Evolutionary conservation across 2,797 vertebrate genomes (phyloP), one percentile per base, ranked within the genome.

Genomic region (Trematomus bernacchii): DNA sequence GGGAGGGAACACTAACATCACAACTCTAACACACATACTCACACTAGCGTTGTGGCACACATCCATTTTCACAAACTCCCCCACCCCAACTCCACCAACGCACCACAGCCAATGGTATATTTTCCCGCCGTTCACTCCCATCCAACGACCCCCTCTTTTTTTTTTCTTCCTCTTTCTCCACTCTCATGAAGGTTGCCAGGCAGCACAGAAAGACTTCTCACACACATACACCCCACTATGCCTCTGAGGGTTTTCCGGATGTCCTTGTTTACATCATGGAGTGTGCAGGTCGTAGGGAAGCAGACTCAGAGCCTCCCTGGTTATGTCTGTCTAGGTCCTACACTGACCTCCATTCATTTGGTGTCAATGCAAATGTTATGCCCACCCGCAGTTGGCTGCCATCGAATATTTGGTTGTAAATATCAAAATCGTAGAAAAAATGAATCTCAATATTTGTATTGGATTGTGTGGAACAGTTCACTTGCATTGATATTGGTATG

Each of bases 251-350:
- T 86, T 93, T 93, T 91, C 92, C 91, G 93, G 93, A 94, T 93
- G 93, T 94, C 91, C 91, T 94, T 94, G 91, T 93, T 94, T 91
- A 91, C 91, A 90, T 92, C 89, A 88, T 90, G 88, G 89, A 87
- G 92, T 85, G 91, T 89, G 88, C 86, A 80, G 85, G 91, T 92
- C 86, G 77, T 79, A 85, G 81, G 79, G 78, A 92, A 87, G 77
- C 87, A 73, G 73, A 86, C 83, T 90, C 52, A 55, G 59, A 91
- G 84, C 80, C 83, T 90, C 78, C 48, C 85, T 85, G 63, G 76
- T 62, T 81, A 57, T 85, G 82, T 87, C 80, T 71, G 65, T 86
- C 78, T 66, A 71, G 85, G 76, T 87, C 74, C 66, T 75, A 47
- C 46, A 52, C 82, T 86, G 78, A 91, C 80, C 84, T 88, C 85